Evolutionary conservation across 2,797 vertebrate species (phyloP).

Genomic region (Sarcoramphus papa): DNA sequence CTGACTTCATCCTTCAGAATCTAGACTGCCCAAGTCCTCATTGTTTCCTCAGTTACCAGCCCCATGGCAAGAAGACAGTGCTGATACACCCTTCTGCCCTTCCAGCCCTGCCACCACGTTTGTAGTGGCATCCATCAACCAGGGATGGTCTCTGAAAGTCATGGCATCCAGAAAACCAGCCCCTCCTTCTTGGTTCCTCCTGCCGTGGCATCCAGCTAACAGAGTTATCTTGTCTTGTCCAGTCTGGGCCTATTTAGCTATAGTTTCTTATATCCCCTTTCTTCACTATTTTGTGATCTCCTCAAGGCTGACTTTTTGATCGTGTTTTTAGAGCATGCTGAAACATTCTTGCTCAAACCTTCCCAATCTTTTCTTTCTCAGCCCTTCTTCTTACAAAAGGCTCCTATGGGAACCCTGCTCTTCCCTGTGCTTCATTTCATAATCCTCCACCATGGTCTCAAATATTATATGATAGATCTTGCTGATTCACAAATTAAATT

Average conservation of each 20-base stretch:
- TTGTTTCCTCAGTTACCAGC: neutral
- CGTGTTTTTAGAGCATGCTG: neutral
- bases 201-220: neutral
- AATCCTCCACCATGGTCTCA: neutral
- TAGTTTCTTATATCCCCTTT: neutral
- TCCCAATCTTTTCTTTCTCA: neutral
- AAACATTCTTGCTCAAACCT: neutral
- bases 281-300: neutral
- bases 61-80: neutral
- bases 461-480: neutral
- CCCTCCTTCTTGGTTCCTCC: neutral
- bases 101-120: neutral
- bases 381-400: neutral
- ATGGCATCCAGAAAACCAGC: neutral
- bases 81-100: neutral
- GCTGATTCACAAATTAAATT: neutral
- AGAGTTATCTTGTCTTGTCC: neutral
- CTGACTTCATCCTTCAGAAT: neutral
- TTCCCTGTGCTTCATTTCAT: neutral
- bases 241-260: neutral
- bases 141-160: neutral
- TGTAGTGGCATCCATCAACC: neutral
- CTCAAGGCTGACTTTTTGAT: neutral
- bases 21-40: accelerated
- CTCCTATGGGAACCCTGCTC: neutral